Evolutionary conservation across 2,797 vertebrate species (phyloP), one percentile per base, ranked within the genome.

Genomic region (Propithecus deckenii): DNA sequence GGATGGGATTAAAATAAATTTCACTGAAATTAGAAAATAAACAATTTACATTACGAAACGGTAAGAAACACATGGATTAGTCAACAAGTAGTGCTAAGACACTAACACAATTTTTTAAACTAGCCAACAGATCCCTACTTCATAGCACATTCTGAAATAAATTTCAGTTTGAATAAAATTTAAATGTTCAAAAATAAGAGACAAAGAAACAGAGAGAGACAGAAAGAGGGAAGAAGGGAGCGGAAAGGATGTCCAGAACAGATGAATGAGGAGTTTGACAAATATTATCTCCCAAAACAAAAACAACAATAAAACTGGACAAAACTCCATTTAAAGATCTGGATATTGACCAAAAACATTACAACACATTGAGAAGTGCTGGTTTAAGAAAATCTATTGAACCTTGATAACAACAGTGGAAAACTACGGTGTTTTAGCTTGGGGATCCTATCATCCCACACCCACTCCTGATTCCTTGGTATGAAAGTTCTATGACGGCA

Each of bases 181-280:
- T 72, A 88, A 84, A 65, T 81, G 74, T 86, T 96, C 57, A 69
- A 91, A 96, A 75, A 72, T 72, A 30, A 89, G 55, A 48, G 50
- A 59, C 20, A 48, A 25, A 69, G 7, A 61, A 1, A 76, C 12
- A 23, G n/a, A 89, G 32, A 28, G 20, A 59, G 14, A 55, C 20
- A 52, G 1, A 43, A 50, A 32, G 43, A 10, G 10, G 38, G 41
- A 20, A 84, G 41, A 72, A 30, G 15, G 17, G 8, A 32, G 8
- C 22, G 28, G 8, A 43, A 43, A 86, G 28, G 13, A 78, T 2
- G 2, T 30, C 84, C 46, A 91, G 67, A 76, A 86, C 20, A 13
- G 7, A 0, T 55, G 43, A 90, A 79, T 55, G 50, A 93, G 35
- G 23, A 65, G 25, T 63, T 7, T 86, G 52, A 80, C 52, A 89